phyloP scores from a whole-genome alignment of 2,113 vertebrate genomes.

The Calidris pygmaea region DNA sequence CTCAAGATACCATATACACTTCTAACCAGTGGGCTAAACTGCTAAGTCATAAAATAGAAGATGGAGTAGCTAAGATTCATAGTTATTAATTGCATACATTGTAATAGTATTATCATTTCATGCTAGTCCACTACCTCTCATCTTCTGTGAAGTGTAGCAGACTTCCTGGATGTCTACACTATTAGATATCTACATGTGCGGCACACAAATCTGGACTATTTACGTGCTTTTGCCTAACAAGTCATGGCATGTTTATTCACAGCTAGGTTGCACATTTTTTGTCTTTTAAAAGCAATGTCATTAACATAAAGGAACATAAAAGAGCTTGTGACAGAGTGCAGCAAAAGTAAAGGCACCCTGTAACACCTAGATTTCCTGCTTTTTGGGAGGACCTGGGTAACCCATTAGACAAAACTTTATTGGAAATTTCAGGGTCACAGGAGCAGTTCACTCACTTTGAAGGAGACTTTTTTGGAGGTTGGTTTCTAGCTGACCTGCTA shows the following conservation, averaged over 20 bases:
- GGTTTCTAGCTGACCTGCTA: background rate
- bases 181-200: background rate
- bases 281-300: background rate
- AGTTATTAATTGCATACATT: background rate
- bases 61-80: background rate
- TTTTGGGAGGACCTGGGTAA: background rate
- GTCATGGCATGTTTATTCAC: background rate
- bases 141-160: background rate
- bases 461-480: background rate
- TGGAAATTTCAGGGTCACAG: background rate
- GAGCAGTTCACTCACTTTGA: background rate
- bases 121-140: background rate
- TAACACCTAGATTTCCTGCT: background rate
- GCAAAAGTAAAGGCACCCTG: background rate
- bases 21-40: background rate
- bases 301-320: background rate
- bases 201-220: background rate
- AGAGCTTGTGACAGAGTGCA: background rate
- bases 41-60: background rate
- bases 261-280: background rate
- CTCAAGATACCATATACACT: background rate
- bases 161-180: background rate
- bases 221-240: background rate
- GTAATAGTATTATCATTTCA: background rate
- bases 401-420: background rate